Evolutionary conservation across 2,113 vertebrate species (phyloP), one percentile per base, ranked within the genome.

Genomic region (Dromaius novaehollandiae): DNA sequence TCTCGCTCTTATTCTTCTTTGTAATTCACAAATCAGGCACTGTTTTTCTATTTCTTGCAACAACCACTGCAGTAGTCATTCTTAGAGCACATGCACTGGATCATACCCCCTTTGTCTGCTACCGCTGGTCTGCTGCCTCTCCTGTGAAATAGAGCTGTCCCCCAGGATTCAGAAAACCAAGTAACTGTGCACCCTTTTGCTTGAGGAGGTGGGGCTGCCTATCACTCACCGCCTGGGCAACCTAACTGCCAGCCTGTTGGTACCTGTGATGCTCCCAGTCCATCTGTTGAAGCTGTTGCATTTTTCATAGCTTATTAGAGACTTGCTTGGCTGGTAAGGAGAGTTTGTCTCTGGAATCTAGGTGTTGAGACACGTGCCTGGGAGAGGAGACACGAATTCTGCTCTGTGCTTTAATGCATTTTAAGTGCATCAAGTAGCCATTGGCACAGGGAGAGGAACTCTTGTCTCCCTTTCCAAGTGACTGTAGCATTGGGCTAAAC

Each of bases 11-110:
- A 55, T 19, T 55, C 4, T 38, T 77, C 38, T 70, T 81, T 36
- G 8, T 18, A 26, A 34, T 58, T 11, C 10, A 7, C 0, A 0
- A 42, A 50, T 68, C n/a, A 32, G 30, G n/a, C 11, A 20, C 28
- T 20, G 25, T 19, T 75, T 64, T 80, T 64, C n/a, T 34, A 20
- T 38, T 17, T 68, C 2, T 50, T 50, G 30, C 34, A 56, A n/a
- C 24, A 69, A 6, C 34, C 18, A 16, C n/a, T 38, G 21, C 46
- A 70, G 56, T 18, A 32, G 25, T 50, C 2, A 0, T 34, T 68
- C 51, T 44, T 81, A 21, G n/a, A 75, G 63, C 11, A 38, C 4
- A 1, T 36, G 6, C 13, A 9, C 34, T 63, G 40, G 17, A 50
- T 63, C 2, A 3, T 42, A 50, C 32, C 9, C 16, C 8, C 6